Evolutionary conservation across 2,113 vertebrate genomes (phyloP).

Genomic region (Nycticorax nycticorax): DNA sequence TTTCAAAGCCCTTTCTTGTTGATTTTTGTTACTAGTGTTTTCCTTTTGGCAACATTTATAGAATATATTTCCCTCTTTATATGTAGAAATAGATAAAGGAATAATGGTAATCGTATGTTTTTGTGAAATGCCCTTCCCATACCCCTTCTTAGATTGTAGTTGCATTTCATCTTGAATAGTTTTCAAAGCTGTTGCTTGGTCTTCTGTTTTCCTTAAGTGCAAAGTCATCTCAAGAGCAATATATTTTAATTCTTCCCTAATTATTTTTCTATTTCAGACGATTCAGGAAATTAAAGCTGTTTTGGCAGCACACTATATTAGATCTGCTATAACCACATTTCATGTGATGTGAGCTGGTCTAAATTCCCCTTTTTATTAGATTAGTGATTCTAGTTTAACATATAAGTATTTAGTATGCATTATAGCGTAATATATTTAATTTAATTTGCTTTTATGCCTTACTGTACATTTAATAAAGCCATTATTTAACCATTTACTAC

Average conservation of each 20-base stretch:
- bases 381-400: slow-evolving; percentile 52
- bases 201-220: slow-evolving; percentile 12
- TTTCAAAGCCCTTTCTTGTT: neutral
- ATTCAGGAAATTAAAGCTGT: slow-evolving; percentile 56
- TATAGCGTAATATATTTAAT: slow-evolving; percentile 48
- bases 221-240: slow-evolving; percentile 66
- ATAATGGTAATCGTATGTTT: neutral
- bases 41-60: neutral
- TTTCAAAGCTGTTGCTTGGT: slow-evolving; percentile 6
- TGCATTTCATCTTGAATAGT: neutral
- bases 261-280: slow-evolving; percentile 54
- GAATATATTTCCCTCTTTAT: neutral
- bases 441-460: slow-evolving; percentile 40
- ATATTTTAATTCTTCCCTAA: slow-evolving; percentile 53
- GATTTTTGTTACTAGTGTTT: neutral
- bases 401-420: slow-evolving; percentile 47
- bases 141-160: neutral
- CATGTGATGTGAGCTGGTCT: slow-evolving; percentile 29
- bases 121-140: neutral
- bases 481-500: slow-evolving; percentile 55
- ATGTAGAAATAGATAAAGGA: neutral
- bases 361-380: slow-evolving; percentile 51
- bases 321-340: slow-evolving; percentile 61
- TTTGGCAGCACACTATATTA: slow-evolving; percentile 58
- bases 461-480: slow-evolving; percentile 50